Percentiles rank a stretch among this genome's conserved stretches.
These are phyloP conservation scores for Pseudopipra pipra DNA, from an alignment of 2,113 vertebrate species.

Conservation along the genomic window DNA sequence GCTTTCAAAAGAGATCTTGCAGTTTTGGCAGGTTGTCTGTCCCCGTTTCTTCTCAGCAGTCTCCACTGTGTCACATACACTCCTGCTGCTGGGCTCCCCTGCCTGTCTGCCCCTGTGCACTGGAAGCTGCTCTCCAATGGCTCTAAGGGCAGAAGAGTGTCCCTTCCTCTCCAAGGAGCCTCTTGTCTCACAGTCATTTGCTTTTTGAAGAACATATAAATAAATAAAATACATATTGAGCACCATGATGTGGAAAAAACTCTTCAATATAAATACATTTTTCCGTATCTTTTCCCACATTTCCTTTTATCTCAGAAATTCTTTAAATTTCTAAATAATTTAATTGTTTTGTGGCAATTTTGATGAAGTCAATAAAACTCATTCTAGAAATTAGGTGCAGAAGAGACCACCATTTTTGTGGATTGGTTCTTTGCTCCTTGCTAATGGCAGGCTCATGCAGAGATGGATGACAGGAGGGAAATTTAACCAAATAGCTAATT, in stretches of 20 bases:
- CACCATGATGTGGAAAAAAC: background rate
- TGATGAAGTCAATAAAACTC: background rate
- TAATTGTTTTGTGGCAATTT: background rate
- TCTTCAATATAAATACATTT: background rate
- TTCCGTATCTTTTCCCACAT: background rate
- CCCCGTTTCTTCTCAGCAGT: background rate
- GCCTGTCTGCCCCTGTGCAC: background rate
- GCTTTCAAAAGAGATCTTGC: background rate
- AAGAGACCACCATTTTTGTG: background rate
- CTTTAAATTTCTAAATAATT: background rate
- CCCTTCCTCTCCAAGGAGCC: background rate
- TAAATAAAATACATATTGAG: background rate
- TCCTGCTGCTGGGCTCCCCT: background rate
- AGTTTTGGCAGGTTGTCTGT: background rate
- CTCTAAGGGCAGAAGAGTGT: background rate
- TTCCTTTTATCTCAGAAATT: background rate
- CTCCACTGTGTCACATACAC: background rate
- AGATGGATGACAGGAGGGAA: background rate
- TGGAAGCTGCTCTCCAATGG: background rate
- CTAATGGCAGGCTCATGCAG: background rate
- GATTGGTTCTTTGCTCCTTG: background rate
- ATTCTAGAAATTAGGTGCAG: background rate
- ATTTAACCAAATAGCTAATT: background rate
- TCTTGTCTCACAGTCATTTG: background rate
- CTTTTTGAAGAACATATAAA: background rate